phyloP scores from a whole-genome alignment of 2,113 vertebrate genomes.

The Clarias macrocephalus region DNA sequence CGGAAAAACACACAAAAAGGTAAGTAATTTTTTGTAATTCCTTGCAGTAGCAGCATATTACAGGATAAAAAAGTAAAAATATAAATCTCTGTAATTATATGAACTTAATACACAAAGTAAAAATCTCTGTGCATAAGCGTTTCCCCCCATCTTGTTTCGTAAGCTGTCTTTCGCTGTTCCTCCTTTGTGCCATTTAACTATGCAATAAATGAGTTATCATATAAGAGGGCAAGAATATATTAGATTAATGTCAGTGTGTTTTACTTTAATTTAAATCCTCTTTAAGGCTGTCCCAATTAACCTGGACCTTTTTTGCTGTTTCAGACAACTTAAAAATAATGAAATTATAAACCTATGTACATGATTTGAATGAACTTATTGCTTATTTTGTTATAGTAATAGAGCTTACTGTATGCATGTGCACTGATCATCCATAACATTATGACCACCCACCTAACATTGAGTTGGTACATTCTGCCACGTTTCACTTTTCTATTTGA shows the following conservation, averaged over 20 bases:
- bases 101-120: neutral
- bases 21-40: neutral
- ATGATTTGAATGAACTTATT: neutral
- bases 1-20: neutral
- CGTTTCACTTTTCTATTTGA: too few relatives aligned
- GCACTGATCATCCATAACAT: too few relatives aligned
- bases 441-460: too few relatives aligned
- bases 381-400: neutral
- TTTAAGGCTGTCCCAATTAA: neutral
- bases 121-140: neutral
- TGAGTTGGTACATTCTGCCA: too few relatives aligned
- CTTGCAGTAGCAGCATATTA: neutral
- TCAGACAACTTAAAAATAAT: neutral
- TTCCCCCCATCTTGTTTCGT: too few relatives aligned
- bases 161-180: neutral
- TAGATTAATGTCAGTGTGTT: neutral
- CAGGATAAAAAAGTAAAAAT: too few relatives aligned
- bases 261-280: neutral
- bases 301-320: neutral
- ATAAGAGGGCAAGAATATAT: conserved; percentile 1
- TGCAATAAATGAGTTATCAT: neutral
- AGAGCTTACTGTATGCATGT: neutral
- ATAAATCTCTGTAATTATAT: neutral
- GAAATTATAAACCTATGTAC: neutral
- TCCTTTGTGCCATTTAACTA: neutral